These are phyloP conservation scores for Xanthia togata DNA, from an alignment of 2,888 invertebrate genomes.

Conservation along the genomic window DNA sequence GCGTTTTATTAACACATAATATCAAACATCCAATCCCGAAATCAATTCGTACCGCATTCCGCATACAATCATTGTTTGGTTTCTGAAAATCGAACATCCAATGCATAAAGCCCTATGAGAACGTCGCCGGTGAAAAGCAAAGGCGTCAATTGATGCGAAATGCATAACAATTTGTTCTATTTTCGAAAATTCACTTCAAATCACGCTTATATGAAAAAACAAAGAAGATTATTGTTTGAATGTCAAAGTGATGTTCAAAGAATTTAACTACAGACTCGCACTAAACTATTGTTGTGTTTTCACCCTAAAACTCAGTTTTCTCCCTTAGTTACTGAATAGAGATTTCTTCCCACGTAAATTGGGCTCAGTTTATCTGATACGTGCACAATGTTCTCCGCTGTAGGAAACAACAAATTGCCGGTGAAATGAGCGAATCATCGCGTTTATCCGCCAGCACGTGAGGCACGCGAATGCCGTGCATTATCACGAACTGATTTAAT, in stretches of 20 bases:
- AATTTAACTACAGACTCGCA: not conserved
- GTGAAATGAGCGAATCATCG: conserved; percentile 59
- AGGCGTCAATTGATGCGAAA: not conserved
- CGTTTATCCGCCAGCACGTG: conserved; percentile 59
- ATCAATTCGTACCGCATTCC: not conserved
- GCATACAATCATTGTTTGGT: not conserved
- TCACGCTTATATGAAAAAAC: not conserved
- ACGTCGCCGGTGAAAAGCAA: not conserved
- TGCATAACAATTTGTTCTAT: not conserved
- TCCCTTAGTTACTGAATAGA: conserved; percentile 47
- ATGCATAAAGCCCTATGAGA: not conserved
- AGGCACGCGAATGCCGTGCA: conserved; percentile 56
- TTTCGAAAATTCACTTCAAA: not conserved
- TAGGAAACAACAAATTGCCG: conserved; percentile 59
- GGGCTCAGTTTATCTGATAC: conserved; percentile 69
- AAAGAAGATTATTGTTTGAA: not conserved
- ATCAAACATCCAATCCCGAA: not conserved
- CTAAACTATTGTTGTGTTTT: not conserved
- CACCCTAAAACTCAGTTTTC: not conserved
- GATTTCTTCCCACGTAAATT: conserved; percentile 63
- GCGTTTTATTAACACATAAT: not conserved
- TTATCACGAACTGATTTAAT: conserved; percentile 52
- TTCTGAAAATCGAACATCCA: not conserved
- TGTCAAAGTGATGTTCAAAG: not conserved
- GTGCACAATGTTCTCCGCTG: conserved; percentile 64